Base-by-base conservation (phyloP, 2,113 vertebrate genomes). In the Phylloscopus whistleri region DNA sequence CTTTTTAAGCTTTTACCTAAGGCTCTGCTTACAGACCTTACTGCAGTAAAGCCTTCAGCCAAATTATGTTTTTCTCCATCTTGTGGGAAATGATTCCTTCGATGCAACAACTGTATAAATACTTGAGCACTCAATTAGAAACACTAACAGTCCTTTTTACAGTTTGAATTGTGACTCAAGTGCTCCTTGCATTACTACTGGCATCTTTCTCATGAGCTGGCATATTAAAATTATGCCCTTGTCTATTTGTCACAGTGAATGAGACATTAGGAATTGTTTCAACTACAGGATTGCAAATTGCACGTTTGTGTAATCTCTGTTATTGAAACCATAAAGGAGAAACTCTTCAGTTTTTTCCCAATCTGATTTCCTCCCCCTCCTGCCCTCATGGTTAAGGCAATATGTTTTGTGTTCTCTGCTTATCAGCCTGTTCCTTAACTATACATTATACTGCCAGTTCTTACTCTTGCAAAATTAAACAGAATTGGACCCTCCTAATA, bases 1-100 rank as follows among this genome's bases (percentile, higher is more conserved):
- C 92, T 87, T 89, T 59, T 24, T 12, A 24, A 63, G 93, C 87
- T 91, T 93, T 92, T 73, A 73, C 53, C 66, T 60, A 66, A 92
- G 91, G 64, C n/a, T 87, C 75, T 95, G 92, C 94, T 96, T 94
- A 92, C 13, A 90, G 59, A 78, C 82, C 78, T 93, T 46, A 64
- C 59, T 79, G 89, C 77, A 93, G 84, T 95, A 93, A 96, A 97
- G 91, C 89, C 80, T 84, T 94, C 92, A 93, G 94, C 84, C 92
- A 96, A 94, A 95, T 96, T 72, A 94, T 64, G 24, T 69, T 62
- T 89, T 88, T 96, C 70, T 43, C 79, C 55, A 95, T 95, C 86
- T 95, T 80, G 80, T 93, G 93, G 67, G 82, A 97, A 97, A 97
- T 96, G 77, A 96, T 87, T 97, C 83, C 93, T 94, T 95, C 69